phyloP scores from a whole-genome alignment of 1,140 invertebrate genomes.

The Drosophila nigromelanica region DNA sequence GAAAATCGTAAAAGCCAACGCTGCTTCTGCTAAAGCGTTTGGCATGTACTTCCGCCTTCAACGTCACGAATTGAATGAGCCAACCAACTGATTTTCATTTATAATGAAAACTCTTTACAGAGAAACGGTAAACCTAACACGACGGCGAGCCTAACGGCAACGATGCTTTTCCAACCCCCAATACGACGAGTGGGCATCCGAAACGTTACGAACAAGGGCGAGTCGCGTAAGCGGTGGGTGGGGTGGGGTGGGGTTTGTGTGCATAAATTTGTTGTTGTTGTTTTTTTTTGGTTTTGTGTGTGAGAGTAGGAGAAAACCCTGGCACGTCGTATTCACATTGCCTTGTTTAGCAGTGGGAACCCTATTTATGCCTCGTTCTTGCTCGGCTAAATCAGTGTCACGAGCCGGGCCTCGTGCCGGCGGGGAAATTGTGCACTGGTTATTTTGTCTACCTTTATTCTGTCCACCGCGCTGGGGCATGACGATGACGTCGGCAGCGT shows the following conservation, averaged over 20 bases:
- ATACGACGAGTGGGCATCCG: conserved; percentile 35
- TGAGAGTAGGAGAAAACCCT: conserved; percentile 33
- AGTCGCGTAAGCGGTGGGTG: conserved; percentile 40
- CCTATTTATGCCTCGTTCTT: conserved; percentile 28
- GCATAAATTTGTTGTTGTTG: conserved; percentile 7
- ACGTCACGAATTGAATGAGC: conserved; percentile 82
- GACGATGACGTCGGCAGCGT: conserved; percentile 55
- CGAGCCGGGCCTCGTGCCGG: conserved; percentile 69
- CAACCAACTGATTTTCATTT: conserved; percentile 77
- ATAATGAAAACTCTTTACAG: conserved; percentile 82
- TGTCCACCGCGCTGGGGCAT: conserved; percentile 60
- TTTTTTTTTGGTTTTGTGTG: background rate
- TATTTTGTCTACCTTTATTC: conserved; percentile 12
- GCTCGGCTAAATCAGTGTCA: conserved; percentile 66
- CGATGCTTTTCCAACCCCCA: conserved; percentile 74
- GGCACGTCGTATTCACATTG: conserved; percentile 27
- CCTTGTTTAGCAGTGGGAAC: conserved; percentile 11
- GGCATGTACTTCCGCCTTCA: conserved; percentile 77
- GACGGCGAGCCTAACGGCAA: conserved; percentile 23
- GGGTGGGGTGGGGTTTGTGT: conserved; percentile 25
- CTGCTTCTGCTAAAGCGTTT: conserved; percentile 32
- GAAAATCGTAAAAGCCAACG: background rate
- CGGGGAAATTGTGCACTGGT: conserved; percentile 46
- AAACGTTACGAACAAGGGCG: conserved; percentile 52
- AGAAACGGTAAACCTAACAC: conserved; percentile 43